A percentile compares a stretch with the other conserved stretches of the same genome.
Evolutionary conservation across 1,140 invertebrate genomes (phyloP).

Genomic region (Euwallacea fornicatus): DNA sequence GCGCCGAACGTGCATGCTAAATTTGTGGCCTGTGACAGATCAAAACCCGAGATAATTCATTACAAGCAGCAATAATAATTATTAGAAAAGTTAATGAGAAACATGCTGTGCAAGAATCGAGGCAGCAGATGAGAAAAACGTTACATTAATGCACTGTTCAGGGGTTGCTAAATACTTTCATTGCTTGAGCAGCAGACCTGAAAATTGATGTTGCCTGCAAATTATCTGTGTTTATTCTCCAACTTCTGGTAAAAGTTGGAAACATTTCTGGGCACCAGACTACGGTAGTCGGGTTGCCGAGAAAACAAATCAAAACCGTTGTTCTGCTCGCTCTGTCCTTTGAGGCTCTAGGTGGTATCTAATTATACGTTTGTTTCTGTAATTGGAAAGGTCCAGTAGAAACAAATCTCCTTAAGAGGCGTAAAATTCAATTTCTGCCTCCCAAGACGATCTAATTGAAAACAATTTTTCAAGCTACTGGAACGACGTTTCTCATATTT

Average conservation of each 20-base stretch:
- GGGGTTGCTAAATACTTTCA: conserved; percentile 12
- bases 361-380: neutral
- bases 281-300: too few species aligned
- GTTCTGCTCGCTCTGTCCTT: neutral
- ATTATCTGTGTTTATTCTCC: neutral
- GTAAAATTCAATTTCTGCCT: conserved; percentile 33
- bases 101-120: conserved; percentile 1
- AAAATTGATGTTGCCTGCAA: conserved; percentile 28
- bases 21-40: neutral
- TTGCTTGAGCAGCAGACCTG: conserved; percentile 25
- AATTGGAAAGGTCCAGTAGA: conserved; percentile 7
- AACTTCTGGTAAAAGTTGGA: neutral
- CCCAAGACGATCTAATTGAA: conserved; percentile 36
- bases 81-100: conserved; percentile 15
- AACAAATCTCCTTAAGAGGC: conserved; percentile 22
- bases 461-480: conserved; percentile 30
- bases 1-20: too few species aligned
- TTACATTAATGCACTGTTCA: conserved; percentile 22
- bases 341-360: neutral
- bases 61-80: neutral
- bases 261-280: neutral
- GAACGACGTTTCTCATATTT: too few species aligned
- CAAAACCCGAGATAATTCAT: neutral
- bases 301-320: neutral
- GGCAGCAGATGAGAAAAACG: conserved; percentile 44